A percentile compares a stretch with the other conserved stretches of the same genome.
phyloP scores from a whole-genome alignment of 2,888 invertebrate genomes.

The Apomyelois bistriatella region DNA sequence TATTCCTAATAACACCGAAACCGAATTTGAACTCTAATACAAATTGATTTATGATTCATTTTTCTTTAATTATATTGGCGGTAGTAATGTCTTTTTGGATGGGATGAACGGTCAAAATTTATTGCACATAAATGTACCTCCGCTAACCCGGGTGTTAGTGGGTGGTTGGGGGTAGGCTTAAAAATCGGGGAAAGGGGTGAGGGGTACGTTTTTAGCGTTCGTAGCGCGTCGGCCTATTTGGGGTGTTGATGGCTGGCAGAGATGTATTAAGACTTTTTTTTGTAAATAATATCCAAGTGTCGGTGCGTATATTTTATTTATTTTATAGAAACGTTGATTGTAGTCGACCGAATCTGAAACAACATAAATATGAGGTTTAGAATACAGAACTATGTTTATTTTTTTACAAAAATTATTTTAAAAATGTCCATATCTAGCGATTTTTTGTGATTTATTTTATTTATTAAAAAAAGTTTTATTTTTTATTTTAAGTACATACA shows the following conservation, averaged over 20 bases:
- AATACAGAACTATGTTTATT: no score
- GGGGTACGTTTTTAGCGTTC: slow-evolving; percentile 78
- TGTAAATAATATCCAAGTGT: background rate
- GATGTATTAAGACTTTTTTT: slow-evolving; percentile 32
- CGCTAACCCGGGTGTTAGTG: slow-evolving; percentile 77
- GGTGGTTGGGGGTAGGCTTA: slow-evolving; percentile 73
- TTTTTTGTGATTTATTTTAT: no score
- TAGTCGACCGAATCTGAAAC: background rate
- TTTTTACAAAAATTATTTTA: no score
- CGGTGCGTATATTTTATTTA: background rate
- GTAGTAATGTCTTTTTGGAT: slow-evolving; percentile 61
- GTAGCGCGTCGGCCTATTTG: slow-evolving; percentile 75
- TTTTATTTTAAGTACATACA: no score
- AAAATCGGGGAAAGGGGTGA: slow-evolving; percentile 73
- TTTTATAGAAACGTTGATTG: no score
- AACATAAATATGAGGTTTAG: no score
- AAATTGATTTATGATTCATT: slow-evolving; percentile 29
- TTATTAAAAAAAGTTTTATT: no score
- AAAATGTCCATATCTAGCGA: no score
- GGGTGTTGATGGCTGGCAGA: slow-evolving; percentile 73
- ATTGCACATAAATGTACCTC: slow-evolving; percentile 80
- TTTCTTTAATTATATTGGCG: slow-evolving; percentile 28
- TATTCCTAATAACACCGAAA: slow-evolving; percentile 30
- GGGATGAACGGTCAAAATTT: slow-evolving; percentile 74
- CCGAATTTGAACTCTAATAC: slow-evolving; percentile 26